Base-by-base conservation (phyloP, 2,797 vertebrate genomes). In the Megalops cyprinoides region DNA sequence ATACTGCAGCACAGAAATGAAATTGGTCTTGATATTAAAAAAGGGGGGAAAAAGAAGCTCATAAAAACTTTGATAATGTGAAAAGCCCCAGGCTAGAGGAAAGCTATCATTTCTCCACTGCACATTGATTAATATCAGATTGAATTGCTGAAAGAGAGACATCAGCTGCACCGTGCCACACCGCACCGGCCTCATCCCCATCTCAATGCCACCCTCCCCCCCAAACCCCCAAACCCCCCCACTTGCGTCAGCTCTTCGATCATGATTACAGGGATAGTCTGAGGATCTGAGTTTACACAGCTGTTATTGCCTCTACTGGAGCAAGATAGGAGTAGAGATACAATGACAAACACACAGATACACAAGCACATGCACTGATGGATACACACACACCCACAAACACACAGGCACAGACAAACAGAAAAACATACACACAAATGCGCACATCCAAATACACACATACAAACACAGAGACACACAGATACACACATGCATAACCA, bases 11-110 rank as follows among this genome's bases (percentile, higher is more conserved):
- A 31, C 75, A 58, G 58, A 83, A 83, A 84, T 82, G 58, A 77
- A 86, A 86, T 84, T 86, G 83, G 79, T 74, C 76, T 82, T 79
- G 76, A 86, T 83, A 80, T 83, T 82, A 81, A 84, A 85, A 74
- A 78, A 81, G 34, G 49, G n/a, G 31, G 46, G 79, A 85, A 77
- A 83, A 80, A 31, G 28, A n/a, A 77, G 56, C 74, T 82, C 49
- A 86, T 82, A 77, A 81, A 81, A 67, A 39, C 79, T 82, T 76
- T 74, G 74, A 79, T 82, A 75, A 77, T 79, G 76, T 77, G 79
- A 77, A 78, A 76, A 48, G 76, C 73, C 42, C 42, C 74, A 56
- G 76, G 84, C 82, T 56, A 69, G 71, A 79, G 78, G 62, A 82
- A 80, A 25, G 79, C 71, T 77, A 65, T 81, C 77, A 74, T 84